phyloP scores from a whole-genome alignment of 2,797 vertebrate genomes.

The Phalloptychus januarius region DNA sequence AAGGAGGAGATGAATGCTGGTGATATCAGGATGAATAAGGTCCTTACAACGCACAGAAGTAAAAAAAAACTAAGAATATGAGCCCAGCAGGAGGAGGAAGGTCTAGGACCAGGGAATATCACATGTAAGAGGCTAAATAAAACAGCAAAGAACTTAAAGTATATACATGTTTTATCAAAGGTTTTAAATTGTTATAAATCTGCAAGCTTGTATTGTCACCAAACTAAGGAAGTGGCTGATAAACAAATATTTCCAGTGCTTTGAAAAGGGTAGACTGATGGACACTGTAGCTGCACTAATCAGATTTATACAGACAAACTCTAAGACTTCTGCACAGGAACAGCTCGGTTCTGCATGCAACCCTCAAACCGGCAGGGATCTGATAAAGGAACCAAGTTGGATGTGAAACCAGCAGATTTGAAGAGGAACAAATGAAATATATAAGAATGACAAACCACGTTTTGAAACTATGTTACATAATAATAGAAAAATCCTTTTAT shows the following conservation, averaged over 20 bases:
- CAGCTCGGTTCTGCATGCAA: not conserved
- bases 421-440: not conserved
- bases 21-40: not conserved
- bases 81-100: not conserved
- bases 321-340: not conserved
- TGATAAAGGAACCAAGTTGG: not conserved
- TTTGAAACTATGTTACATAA: not conserved
- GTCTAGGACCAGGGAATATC: not conserved
- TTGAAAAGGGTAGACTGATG: not conserved
- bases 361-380: not conserved
- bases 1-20: not conserved
- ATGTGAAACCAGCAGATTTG: not conserved
- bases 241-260: not conserved
- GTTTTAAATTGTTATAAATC: not conserved
- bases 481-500: not conserved
- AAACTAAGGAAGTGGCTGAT: not conserved
- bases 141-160: not conserved
- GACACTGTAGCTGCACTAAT: not conserved
- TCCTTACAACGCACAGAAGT: not conserved
- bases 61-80: not conserved
- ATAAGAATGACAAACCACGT: not conserved
- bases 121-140: not conserved
- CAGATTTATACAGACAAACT: not conserved
- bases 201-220: not conserved
- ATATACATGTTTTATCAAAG: not conserved